Evolutionary conservation across 2,113 vertebrate genomes (phyloP).

Genomic region (Archilochus colubris): DNA sequence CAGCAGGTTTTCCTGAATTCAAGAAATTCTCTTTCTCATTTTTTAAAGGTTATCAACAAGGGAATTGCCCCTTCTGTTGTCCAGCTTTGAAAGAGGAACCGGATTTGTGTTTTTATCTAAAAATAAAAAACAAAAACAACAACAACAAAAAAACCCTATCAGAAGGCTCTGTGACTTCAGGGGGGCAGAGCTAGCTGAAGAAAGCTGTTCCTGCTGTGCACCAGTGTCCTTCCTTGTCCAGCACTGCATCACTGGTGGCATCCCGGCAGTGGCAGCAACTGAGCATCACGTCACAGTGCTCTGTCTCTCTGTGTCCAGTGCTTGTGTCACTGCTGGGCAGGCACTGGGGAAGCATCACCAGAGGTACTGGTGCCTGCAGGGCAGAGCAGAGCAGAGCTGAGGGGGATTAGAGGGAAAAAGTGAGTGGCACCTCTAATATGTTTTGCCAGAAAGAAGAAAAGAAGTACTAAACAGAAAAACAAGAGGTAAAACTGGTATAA

Average conservation of each 20-base stretch:
- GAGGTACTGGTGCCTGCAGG: not conserved
- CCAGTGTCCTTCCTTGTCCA: not conserved
- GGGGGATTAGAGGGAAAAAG: not conserved
- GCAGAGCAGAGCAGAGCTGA: not conserved
- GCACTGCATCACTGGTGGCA: fast-evolving
- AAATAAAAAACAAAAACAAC: not conserved
- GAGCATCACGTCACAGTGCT: not conserved
- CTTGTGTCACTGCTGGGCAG: not conserved
- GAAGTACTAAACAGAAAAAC: not conserved
- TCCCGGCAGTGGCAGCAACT: fast-evolving
- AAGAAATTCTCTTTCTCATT: not conserved
- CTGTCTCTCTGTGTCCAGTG: not conserved
- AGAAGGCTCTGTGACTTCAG: not conserved
- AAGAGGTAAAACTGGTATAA: not conserved
- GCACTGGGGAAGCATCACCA: not conserved
- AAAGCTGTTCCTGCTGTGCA: not conserved
- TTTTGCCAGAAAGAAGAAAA: not conserved
- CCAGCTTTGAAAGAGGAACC: not conserved
- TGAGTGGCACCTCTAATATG: not conserved
- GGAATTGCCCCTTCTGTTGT: not conserved
- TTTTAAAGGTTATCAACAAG: not conserved
- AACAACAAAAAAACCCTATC: too few species aligned
- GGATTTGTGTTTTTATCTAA: not conserved
- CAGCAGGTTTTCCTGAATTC: not conserved
- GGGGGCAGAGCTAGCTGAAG: not conserved